Base-by-base conservation (phyloP, 2,888 invertebrate species). In the Aleiodes alternator region DNA sequence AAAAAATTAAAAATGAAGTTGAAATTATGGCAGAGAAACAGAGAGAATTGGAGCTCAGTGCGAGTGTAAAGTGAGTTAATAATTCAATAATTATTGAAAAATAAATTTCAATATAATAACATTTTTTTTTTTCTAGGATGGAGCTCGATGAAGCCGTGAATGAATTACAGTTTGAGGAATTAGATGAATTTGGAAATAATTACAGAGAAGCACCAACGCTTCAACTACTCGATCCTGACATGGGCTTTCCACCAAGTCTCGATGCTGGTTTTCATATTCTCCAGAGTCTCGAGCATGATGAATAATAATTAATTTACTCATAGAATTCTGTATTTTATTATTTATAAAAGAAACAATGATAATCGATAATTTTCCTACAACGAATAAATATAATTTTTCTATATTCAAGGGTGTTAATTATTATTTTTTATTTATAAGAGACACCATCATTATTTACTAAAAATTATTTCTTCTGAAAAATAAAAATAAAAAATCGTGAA, bases 181-280 rank as follows among this genome's bases (percentile, higher is more conserved):
- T 89, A 6, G 86, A 88, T 78, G 88, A 86, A 71, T 89, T 87
- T 75, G 88, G 88, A 73, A 87, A 86, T 82, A 85, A 85, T 12
- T 89, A 87, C 61, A 84, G 84, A 73, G 87, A 88, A 78, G 90
- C 88, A 12, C 88, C 88, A 76, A 89, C 89, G 3, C 81, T 89
- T 16, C 89, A 89, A 76, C 77, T 89, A 57, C 84, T 89, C 16
- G 89, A 89, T 84, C 89, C 89, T 16, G 88, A 89, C 69, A 86
- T 88, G 82, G 88, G 89, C 9, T 89, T 89, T 77, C 87, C 89
- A 3, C 92, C 92, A 0, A 92, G 93, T 9, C 87, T 93, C 48
- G 93, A 93, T 82, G 92, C 93, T 48, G 93, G 93, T 0, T 93
- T 93, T 83, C 93, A 93, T 87, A 93, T 93, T 93, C 88, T 92